Evolutionary conservation across 1,140 invertebrate genomes (phyloP), one percentile per base, ranked within the genome.

Genomic region (Chelonus insularis): DNA sequence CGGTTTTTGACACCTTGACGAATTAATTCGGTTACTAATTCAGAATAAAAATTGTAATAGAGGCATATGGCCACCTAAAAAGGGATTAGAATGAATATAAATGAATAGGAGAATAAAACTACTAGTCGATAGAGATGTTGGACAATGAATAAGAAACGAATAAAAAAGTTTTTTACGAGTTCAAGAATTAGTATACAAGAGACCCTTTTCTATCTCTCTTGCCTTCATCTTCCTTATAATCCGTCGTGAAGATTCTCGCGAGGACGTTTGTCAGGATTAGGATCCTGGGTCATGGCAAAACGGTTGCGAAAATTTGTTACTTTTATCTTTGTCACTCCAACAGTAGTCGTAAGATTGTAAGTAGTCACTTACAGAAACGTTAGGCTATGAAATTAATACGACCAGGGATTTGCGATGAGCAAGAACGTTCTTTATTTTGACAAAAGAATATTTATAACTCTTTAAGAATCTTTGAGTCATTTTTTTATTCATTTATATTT

Each of bases 371-470:
- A 4, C 25, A 29, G 25, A 29, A 36, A 29, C 25, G 25, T 29
- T 29, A 29, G 25, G 3, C 25, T 7, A 29, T 7, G 7, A 51
- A 57, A 63, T 63, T 63, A 57, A 63, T 63, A 45, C 34, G 58
- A 41, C 48, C 37, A 37, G 45, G 50, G 58, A 60, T 60, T 60
- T 60, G 48, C 21, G 18, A 8, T 20, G 14, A 29, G 43, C 41
- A 58, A 34, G 29, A 47, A 12, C 20, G 20, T 63, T 52, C 61
- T 63, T 63, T 63, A 63, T 63, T 63, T 63, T 63, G 61, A 63
- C 61, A 57, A 37, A 32, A 11, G 36, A 57, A 57, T 57, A 63
- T 63, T 63, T 63, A 63, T 57, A 63, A 57, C 20, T 50, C 48
- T 50, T 57, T 29, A 29, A 29, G 25, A 29, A 7, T 29, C 25